These are phyloP conservation scores for Therioaphis trifolii DNA, from an alignment of 2,888 invertebrate species.

Conservation along the genomic window DNA sequence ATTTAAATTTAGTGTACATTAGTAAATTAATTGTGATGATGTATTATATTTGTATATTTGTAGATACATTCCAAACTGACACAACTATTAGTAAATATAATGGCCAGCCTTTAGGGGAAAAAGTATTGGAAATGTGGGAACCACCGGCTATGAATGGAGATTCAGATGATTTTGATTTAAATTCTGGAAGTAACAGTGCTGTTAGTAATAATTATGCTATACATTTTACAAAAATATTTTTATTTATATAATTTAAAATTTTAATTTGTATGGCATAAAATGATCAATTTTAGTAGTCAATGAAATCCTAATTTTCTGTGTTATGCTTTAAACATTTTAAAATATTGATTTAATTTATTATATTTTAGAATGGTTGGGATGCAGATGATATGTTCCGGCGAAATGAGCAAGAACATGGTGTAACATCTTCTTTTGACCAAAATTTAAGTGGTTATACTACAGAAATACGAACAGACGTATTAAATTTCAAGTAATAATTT, in stretches of 20 bases:
- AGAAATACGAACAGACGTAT: constrained; percentile 84
- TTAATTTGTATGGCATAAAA: background rate
- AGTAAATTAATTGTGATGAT: no score
- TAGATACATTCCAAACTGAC: constrained; percentile 66
- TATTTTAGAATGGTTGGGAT: constrained; percentile 88
- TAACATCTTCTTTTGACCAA: constrained; percentile 92
- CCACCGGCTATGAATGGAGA: constrained; percentile 73
- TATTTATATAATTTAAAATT: no score
- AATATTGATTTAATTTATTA: constrained; percentile 16
- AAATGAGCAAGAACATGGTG: constrained; percentile 91
- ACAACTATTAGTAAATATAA: constrained; percentile 75
- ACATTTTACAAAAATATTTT: no score
- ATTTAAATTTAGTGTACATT: background rate
- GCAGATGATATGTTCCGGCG: constrained; percentile 95
- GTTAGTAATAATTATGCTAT: constrained; percentile 70
- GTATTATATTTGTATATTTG: constrained; percentile 42
- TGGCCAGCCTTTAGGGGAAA: constrained; percentile 77
- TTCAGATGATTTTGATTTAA: constrained; percentile 77
- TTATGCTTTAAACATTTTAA: background rate
- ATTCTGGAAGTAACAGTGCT: constrained; percentile 67
- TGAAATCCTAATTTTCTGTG: no score
- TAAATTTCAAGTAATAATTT: constrained; percentile 78
- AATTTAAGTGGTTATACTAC: constrained; percentile 92
- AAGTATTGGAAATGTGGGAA: constrained; percentile 92
- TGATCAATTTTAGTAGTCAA: background rate